Conservation (phyloP, 1,140 invertebrate genomes). For the Heliconius congener region DNA sequence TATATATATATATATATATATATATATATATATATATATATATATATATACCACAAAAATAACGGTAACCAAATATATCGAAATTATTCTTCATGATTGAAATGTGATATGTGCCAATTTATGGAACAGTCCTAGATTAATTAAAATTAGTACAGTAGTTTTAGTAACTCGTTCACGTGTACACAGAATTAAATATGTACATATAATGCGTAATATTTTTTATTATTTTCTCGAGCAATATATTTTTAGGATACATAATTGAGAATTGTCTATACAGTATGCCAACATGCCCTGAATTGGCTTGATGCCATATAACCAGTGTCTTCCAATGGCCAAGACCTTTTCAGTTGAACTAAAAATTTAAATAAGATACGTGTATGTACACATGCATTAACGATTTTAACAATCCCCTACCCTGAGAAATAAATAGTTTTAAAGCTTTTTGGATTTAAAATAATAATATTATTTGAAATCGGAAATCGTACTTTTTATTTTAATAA, state of each 20-base stretch:
- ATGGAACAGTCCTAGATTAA: no score
- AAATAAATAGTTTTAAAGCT: not conserved
- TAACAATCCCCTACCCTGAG: not conserved
- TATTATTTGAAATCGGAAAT: not conserved
- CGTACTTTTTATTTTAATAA: no score
- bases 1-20: no score
- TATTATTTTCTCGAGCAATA: not conserved
- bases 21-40: no score
- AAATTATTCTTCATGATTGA: no score
- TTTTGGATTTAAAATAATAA: not conserved
- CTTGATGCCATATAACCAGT: not conserved
- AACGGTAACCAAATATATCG: no score
- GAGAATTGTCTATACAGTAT: not conserved
- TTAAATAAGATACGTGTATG: not conserved
- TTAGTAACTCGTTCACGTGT: no score
- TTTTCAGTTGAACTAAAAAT: conserved; percentile 4
- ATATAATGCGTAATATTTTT: not conserved
- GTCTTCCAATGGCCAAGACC: not conserved
- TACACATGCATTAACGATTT: not conserved
- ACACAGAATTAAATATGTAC: not conserved
- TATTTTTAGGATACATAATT: conserved; percentile 6
- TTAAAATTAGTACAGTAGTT: no score
- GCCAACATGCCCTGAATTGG: conserved; percentile 5
- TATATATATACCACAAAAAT: no score
- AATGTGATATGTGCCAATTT: no score